phyloP scores from a whole-genome alignment of 2,113 vertebrate genomes.

The Nothobranchius kuhntae region DNA sequence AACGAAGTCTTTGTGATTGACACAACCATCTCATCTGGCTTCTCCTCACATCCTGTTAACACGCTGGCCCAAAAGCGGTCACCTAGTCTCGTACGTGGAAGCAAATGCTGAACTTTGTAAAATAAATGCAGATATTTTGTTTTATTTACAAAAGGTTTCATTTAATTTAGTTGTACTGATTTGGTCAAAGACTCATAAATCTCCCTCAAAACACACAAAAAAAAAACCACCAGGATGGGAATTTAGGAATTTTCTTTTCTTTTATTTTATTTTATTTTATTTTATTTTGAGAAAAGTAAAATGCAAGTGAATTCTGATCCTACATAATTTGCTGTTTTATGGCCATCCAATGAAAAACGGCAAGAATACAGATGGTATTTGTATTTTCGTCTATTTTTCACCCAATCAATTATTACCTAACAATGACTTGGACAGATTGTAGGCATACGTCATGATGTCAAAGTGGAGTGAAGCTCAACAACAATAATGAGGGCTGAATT shows the following conservation, averaged over 20 bases:
- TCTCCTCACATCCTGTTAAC: slow-evolving; percentile 66
- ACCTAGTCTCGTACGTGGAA: slow-evolving; percentile 55
- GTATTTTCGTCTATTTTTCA: too few species aligned
- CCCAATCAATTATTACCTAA: too few species aligned
- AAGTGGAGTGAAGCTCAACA: too few species aligned
- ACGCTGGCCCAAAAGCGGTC: slow-evolving; percentile 45
- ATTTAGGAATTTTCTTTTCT: not conserved
- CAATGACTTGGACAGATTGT: too few species aligned
- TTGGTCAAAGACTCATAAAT: slow-evolving; percentile 28
- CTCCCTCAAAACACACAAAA: slow-evolving; percentile 27
- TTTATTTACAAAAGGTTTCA: not conserved
- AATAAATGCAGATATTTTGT: not conserved
- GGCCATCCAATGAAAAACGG: too few species aligned
- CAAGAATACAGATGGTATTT: too few species aligned
- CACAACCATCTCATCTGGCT: slow-evolving; percentile 61
- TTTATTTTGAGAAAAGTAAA: too few species aligned
- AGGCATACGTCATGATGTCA: too few species aligned
- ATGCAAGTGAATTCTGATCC: too few species aligned
- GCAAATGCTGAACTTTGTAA: slow-evolving; percentile 58
- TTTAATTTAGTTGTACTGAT: slow-evolving; percentile 3
- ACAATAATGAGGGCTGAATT: too few species aligned
- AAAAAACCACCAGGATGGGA: slow-evolving; percentile 11
- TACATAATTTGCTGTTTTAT: too few species aligned
- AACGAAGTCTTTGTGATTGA: slow-evolving; percentile 76
- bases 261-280: not conserved